Evolutionary conservation across 2,113 vertebrate genomes (phyloP).

Genomic region (Hymenochirus boettgeri): DNA sequence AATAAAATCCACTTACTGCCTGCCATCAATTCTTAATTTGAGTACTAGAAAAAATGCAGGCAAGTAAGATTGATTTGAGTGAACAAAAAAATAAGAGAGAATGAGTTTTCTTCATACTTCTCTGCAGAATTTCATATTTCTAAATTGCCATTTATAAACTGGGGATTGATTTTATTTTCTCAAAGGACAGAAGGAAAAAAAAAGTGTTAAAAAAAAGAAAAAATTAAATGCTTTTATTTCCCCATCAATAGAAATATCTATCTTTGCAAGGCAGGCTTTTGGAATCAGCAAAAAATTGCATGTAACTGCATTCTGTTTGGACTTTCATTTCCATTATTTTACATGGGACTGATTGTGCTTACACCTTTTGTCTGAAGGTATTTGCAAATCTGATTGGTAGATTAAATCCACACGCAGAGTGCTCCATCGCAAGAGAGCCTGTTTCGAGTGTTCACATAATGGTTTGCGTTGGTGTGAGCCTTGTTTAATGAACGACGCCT

Average conservation of each 20-base stretch:
- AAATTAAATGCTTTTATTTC: slow-evolving; percentile 39
- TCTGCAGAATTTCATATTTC: slow-evolving; percentile 59
- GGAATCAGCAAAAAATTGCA: slow-evolving; percentile 20
- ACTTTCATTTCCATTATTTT: too few species aligned
- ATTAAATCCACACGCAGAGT: too few species aligned
- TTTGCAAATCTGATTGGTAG: too few species aligned
- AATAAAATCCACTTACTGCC: slow-evolving; percentile 53
- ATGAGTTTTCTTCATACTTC: slow-evolving; percentile 50
- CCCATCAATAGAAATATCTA: slow-evolving; percentile 34
- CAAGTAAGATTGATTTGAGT: slow-evolving; percentile 63
- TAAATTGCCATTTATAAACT: slow-evolving; percentile 60
- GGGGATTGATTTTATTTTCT: slow-evolving; percentile 62
- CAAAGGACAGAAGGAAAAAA: slow-evolving; percentile 32
- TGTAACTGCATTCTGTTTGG: slow-evolving; percentile 13
- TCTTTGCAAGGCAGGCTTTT: slow-evolving; percentile 6
- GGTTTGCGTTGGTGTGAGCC: too few species aligned
- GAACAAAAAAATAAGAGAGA: slow-evolving; percentile 29
- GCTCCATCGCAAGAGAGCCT: too few species aligned
- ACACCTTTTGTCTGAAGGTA: too few species aligned
- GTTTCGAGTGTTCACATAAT: too few species aligned
- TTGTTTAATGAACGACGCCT: too few species aligned
- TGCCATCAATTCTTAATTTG: slow-evolving; percentile 60
- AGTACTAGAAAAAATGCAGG: slow-evolving; percentile 48
- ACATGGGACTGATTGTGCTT: too few species aligned
- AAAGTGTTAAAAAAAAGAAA: too few species aligned